Evolutionary conservation across 2,113 vertebrate genomes (phyloP).

Genomic region (Corvus moneduloides): DNA sequence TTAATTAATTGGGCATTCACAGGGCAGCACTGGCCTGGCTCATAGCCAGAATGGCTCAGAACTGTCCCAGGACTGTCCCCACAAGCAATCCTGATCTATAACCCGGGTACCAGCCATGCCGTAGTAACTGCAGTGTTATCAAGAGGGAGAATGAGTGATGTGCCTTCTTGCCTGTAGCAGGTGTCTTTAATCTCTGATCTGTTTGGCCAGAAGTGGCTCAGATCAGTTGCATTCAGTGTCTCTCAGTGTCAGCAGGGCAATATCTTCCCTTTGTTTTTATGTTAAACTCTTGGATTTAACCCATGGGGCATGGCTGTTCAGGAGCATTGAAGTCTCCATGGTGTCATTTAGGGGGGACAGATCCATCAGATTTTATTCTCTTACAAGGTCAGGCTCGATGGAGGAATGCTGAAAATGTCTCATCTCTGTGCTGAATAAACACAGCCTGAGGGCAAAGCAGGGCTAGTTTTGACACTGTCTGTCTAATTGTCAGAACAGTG

Average conservation of each 20-base stretch:
- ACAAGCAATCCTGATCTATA: neutral
- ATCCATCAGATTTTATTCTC: conserved; percentile 6
- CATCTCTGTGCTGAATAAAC: neutral
- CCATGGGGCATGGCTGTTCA: neutral
- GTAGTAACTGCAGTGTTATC: neutral
- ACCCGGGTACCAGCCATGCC: neutral
- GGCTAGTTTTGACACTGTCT: neutral
- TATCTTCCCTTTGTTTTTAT: neutral
- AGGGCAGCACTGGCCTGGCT: neutral
- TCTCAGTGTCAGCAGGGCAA: neutral
- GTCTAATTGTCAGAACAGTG: neutral
- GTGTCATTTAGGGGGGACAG: neutral
- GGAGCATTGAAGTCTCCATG: neutral
- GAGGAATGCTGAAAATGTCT: conserved; percentile 50
- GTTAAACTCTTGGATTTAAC: neutral
- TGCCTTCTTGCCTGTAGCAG: neutral
- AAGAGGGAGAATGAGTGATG: neutral
- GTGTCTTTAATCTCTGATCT: neutral
- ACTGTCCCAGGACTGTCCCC: neutral
- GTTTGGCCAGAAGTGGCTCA: neutral
- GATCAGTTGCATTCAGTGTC: neutral
- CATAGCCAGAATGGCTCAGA: neutral
- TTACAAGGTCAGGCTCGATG: neutral
- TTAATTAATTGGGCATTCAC: neutral
- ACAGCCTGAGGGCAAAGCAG: neutral